These are phyloP conservation scores for Atrichornis clamosus DNA, from an alignment of 2,113 vertebrate genomes.

Conservation along the genomic window DNA sequence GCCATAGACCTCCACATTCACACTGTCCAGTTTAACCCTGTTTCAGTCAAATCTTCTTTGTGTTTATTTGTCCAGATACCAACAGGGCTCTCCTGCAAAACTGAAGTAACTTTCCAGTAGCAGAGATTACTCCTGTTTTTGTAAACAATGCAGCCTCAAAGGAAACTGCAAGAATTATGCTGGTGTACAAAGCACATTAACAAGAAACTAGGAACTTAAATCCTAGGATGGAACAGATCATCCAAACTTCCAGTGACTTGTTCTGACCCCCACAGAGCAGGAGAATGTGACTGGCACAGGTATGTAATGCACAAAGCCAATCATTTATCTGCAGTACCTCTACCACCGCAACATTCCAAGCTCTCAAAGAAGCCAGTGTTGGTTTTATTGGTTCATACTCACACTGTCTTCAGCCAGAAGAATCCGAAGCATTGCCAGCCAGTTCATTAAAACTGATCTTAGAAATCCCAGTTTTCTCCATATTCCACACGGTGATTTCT, in stretches of 20 bases:
- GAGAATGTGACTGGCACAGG: background rate
- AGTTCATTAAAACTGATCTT: background rate
- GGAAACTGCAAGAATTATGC: background rate
- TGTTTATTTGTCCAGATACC: background rate
- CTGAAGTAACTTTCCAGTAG: background rate
- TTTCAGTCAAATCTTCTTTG: background rate
- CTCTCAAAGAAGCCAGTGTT: background rate
- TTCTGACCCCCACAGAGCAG: background rate
- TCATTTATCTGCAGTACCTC: background rate
- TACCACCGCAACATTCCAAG: rapidly evolving
- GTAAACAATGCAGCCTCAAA: background rate
- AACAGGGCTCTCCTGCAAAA: background rate
- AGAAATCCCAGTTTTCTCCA: background rate
- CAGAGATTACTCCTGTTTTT: background rate
- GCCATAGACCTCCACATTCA: background rate
- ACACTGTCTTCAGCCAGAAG: rapidly evolving
- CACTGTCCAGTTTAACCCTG: background rate
- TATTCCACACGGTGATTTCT: background rate
- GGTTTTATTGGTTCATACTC: background rate
- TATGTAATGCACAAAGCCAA: background rate
- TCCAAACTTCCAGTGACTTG: background rate
- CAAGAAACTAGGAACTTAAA: background rate
- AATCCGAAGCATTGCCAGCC: background rate
- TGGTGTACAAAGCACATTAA: background rate
- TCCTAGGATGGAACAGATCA: background rate